phyloP scores from a whole-genome alignment of 2,113 vertebrate genomes.

The Canis aureus region DNA sequence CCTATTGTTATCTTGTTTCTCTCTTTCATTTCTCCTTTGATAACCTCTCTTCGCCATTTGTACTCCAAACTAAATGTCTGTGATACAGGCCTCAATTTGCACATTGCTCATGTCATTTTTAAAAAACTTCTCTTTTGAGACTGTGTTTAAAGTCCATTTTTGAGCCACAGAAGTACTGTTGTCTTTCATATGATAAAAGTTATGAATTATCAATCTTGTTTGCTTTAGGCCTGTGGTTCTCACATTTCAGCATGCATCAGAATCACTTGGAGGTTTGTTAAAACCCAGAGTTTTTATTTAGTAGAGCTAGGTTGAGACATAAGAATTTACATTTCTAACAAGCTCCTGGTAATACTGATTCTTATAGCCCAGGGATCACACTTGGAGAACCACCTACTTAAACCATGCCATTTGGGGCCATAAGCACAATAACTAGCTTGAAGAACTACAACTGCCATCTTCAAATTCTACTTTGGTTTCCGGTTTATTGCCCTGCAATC shows the following conservation, averaged over 20 bases:
- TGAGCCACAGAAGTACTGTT: neutral
- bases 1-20: neutral
- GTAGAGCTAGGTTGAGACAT: neutral
- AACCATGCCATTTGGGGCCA: neutral
- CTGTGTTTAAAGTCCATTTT: neutral
- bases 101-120: neutral
- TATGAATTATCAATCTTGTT: neutral
- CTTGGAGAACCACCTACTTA: neutral
- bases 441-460: neutral
- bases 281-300: neutral
- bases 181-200: neutral
- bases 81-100: neutral
- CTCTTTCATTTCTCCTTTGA: neutral
- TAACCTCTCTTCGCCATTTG: neutral
- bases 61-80: neutral
- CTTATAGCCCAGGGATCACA: neutral
- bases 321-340: neutral
- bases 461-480: neutral
- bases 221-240: neutral
- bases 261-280: neutral
- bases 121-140: neutral
- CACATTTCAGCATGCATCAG: neutral
- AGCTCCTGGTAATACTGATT: neutral
- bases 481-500: neutral
- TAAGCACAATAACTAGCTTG: neutral